Conservation (phyloP, 2,888 invertebrate species). For the Dioctria rufipes region DNA sequence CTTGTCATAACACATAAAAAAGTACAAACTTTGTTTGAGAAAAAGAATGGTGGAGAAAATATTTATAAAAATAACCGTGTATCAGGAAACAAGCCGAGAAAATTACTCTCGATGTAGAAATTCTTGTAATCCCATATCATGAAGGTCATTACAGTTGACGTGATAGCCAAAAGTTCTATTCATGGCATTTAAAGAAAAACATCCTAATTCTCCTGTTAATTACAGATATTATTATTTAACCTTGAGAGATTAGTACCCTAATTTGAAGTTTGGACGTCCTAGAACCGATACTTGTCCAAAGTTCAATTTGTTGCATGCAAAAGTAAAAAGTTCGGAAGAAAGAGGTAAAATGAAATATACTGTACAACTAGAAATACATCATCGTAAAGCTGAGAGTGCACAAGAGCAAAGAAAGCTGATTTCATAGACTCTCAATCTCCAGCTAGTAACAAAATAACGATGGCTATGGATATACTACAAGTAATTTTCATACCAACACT, state of each 20-base stretch:
- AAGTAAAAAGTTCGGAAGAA: constrained; percentile 14
- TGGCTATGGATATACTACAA: too few species aligned
- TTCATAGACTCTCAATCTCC: too few species aligned
- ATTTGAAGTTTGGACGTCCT: constrained; percentile 38
- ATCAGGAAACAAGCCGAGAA: constrained; percentile 48
- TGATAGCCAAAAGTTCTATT: constrained; percentile 25
- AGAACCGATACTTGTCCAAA: constrained; percentile 30
- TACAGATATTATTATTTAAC: constrained; percentile 41
- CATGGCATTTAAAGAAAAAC: constrained; percentile 48
- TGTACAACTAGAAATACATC: not conserved
- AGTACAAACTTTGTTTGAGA: constrained; percentile 50
- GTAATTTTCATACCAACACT: too few species aligned
- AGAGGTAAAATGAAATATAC: constrained; percentile 13
- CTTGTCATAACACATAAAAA: constrained; percentile 41
- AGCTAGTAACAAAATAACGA: too few species aligned
- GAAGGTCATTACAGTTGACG: constrained; percentile 40
- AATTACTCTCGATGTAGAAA: constrained; percentile 17
- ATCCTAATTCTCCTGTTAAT: constrained; percentile 52
- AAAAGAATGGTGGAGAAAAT: constrained; percentile 46
- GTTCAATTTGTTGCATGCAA: constrained; percentile 31
- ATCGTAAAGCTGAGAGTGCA: constrained; percentile 37
- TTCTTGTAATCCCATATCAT: constrained; percentile 6
- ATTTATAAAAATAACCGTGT: constrained; percentile 22
- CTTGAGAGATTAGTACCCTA: constrained; percentile 12
- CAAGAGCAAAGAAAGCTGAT: too few species aligned